A percentile compares a stretch with the other conserved stretches of the same genome.
Conservation (phyloP, 2,797 vertebrate species). For the Hapalemur alaotrensis region DNA sequence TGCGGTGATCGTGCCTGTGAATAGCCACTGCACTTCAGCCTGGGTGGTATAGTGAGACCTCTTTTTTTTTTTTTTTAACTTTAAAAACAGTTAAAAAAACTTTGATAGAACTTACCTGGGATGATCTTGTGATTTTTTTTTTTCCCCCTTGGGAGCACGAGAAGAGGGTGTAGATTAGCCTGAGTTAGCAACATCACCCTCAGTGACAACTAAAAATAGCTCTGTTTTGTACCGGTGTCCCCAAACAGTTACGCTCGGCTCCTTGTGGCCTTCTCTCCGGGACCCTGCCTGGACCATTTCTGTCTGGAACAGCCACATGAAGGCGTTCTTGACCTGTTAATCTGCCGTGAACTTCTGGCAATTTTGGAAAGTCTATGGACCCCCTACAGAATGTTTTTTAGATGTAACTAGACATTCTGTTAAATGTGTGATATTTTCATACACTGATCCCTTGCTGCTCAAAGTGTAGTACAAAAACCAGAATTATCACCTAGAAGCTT, state of each 20-base stretch:
- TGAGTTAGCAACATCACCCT: background rate
- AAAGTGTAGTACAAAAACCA: background rate
- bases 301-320: background rate
- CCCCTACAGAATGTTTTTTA: background rate
- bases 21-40: too few relatives aligned
- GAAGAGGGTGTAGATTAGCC: background rate
- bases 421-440: background rate
- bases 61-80: too few relatives aligned
- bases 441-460: background rate
- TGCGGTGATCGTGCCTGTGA: too few relatives aligned
- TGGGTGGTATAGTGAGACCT: too few relatives aligned
- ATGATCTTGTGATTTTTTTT: background rate
- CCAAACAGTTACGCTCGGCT: background rate
- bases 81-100: too few relatives aligned
- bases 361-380: background rate
- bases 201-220: background rate
- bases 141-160: too few relatives aligned
- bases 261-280: background rate
- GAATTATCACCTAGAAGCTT: background rate
- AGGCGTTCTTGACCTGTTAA: background rate
- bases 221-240: fast-evolving
- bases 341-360: background rate
- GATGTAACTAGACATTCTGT: background rate
- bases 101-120: background rate
- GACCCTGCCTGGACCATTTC: background rate